These are phyloP conservation scores for Glareola pratincola DNA, from an alignment of 2,113 vertebrate species.

Conservation along the genomic window DNA sequence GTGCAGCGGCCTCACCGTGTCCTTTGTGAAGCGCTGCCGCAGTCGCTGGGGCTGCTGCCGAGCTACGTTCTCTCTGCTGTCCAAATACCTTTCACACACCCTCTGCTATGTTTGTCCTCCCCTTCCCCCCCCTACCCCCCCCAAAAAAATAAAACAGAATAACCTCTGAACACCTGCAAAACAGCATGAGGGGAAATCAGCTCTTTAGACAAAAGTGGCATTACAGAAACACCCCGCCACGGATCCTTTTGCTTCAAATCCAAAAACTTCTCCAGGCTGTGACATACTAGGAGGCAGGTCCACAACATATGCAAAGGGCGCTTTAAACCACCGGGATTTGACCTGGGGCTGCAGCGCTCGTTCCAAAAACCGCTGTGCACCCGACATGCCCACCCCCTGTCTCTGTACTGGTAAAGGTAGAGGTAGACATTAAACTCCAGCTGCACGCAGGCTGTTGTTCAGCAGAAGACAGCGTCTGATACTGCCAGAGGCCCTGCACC, in stretches of 20 bases:
- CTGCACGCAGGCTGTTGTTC: neutral
- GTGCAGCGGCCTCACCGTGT: neutral
- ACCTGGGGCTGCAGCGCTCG: neutral
- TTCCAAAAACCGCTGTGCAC: neutral
- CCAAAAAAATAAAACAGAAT: too few relatives aligned
- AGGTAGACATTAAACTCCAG: neutral
- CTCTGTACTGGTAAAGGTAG: neutral
- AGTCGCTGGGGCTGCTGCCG: neutral
- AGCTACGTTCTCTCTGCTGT: neutral
- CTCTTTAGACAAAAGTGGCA: neutral
- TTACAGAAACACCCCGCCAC: neutral
- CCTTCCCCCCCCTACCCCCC: too few relatives aligned
- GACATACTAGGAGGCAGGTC: neutral
- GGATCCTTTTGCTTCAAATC: neutral
- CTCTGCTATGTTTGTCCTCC: neutral
- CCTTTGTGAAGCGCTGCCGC: neutral
- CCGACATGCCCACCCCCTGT: accelerated
- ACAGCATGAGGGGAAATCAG: neutral
- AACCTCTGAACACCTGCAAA: neutral
- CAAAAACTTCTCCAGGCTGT: neutral
- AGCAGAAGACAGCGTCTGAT: neutral
- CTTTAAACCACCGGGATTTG: neutral
- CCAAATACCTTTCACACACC: neutral
- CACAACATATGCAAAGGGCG: neutral
- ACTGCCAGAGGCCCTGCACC: neutral